Base-by-base conservation (phyloP, 1,140 invertebrate species). In the Eupristina koningsbergeri region DNA sequence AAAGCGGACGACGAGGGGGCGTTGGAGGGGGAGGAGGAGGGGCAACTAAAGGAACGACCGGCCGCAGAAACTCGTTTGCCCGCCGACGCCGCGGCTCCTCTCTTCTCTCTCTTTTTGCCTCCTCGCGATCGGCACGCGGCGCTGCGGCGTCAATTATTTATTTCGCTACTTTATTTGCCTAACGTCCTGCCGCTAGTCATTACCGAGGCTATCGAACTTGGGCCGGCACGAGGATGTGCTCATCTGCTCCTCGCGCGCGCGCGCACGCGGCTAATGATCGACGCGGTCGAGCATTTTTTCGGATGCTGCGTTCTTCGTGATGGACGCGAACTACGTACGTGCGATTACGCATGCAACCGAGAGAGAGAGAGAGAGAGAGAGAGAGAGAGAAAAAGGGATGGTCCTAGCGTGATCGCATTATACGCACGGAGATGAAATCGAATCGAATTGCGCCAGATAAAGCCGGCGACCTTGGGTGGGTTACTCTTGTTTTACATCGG, bases 151-250 rank as follows among this genome's bases (percentile, higher is more conserved):
- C 92, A 92, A 92, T 93, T 93, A 93, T 92, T 91, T 91, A 91
- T 91, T 92, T 91, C 88, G 87, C 91, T 90, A 89, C 90, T 92
- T 91, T 92, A 90, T 92, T 91, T 92, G 89, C 89, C 89, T 88
- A 90, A 86, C 87, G 85, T 87, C 85, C 86, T 87, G 86, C 87
- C 88, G 86, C 89, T 91, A 91, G 91, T 91, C 89, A 92, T 91
- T 89, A 88, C 73, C 84, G 79, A 87, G 86, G 81, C 71, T 80
- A 75, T 86, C 83, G 78, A 85, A 85, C 84, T 74, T 36, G 5
- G 58, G 22, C 29, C n/a, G 77, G 71, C 77, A 47, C 31, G 71
- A n/a, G 74, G 67, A 69, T 80, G 34, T 31, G 67, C 39, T 71
- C 67, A 71, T 36, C 39, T 71, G 67, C 36, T 71, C 41, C 41